Evolutionary conservation across 1,140 invertebrate species (phyloP).

Genomic region (Asobara japonica): DNA sequence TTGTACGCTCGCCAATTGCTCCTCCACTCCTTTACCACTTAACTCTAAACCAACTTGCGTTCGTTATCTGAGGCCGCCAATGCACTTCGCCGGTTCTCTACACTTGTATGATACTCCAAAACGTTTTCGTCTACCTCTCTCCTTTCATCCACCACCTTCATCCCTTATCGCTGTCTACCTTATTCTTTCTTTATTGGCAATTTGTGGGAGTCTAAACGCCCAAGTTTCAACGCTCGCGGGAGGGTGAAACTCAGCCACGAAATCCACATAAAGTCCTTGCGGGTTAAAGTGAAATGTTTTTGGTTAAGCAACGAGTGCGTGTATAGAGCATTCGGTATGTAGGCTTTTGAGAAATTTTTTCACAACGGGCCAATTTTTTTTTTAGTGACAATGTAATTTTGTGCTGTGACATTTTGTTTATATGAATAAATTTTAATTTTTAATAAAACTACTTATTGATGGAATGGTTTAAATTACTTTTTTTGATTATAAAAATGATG

Average conservation of each 20-base stretch:
- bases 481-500: too few species aligned
- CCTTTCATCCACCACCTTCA: neutral
- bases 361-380: too few species aligned
- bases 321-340: neutral
- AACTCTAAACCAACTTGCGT: conserved; percentile 18
- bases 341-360: neutral
- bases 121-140: neutral
- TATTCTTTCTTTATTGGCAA: conserved; percentile 4
- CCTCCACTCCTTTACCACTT: conserved; percentile 21
- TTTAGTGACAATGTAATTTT: too few species aligned
- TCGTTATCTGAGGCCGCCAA: conserved; percentile 27
- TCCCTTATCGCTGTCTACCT: neutral
- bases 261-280: neutral
- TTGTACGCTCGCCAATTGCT: conserved; percentile 19
- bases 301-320: neutral
- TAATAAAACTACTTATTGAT: too few species aligned
- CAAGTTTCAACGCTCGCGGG: neutral
- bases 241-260: neutral
- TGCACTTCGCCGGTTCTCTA: neutral
- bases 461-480: too few species aligned
- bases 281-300: conserved; percentile 13
- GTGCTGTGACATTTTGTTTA: too few species aligned
- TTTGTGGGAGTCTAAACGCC: conserved; percentile 15
- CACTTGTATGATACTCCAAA: neutral
- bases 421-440: too few species aligned